Percentiles rank a stretch among this genome's conserved stretches.
Conservation (phyloP, 1,140 invertebrate genomes). For the Drosophila ambigua region DNA sequence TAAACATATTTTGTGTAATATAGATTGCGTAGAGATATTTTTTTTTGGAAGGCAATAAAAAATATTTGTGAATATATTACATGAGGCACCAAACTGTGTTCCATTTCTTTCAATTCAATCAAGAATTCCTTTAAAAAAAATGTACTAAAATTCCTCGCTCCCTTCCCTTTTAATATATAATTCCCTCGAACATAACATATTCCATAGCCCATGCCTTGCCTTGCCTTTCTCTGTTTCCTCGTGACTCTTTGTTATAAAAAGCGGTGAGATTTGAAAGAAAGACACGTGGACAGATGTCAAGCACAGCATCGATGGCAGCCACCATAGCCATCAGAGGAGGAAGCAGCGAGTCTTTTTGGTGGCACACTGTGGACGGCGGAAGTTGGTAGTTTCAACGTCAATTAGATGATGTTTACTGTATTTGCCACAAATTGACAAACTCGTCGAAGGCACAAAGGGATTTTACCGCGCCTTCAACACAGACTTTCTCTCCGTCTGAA, state of each 20-base stretch:
- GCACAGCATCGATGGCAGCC: slow-evolving; percentile 21
- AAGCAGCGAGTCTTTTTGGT: slow-evolving; percentile 20
- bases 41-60: no score
- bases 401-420: slow-evolving; percentile 79
- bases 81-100: no score
- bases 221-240: no score
- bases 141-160: no score
- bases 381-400: slow-evolving; percentile 71
- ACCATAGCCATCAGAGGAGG: neutral
- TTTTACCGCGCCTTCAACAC: slow-evolving; percentile 9
- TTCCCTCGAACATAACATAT: neutral
- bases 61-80: neutral
- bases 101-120: no score
- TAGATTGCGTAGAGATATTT: no score
- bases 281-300: slow-evolving; percentile 51
- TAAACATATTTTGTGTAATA: no score
- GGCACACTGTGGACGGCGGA: slow-evolving; percentile 24
- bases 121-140: no score
- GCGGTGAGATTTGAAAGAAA: slow-evolving; percentile 15
- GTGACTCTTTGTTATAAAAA: neutral
- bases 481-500: neutral
- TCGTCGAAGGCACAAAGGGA: slow-evolving; percentile 50
- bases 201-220: neutral
- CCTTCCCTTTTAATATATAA: neutral
- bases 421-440: slow-evolving; percentile 79